phyloP scores from a whole-genome alignment of 2,888 invertebrate species.

The Eurytoma californica region DNA sequence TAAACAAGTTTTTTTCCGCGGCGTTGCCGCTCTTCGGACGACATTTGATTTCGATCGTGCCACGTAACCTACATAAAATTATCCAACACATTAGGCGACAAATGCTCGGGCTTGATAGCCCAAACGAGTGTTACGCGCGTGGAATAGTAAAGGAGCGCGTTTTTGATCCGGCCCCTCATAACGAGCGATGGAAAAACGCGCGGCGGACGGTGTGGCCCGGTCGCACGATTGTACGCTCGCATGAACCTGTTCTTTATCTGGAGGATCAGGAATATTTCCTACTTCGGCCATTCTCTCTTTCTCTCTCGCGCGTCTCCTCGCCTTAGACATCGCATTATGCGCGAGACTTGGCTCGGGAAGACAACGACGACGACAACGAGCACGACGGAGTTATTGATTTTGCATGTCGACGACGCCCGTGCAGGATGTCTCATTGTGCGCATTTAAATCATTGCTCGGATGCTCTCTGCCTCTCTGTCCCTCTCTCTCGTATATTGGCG shows the following conservation, averaged over 20 bases:
- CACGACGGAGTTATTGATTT: conserved; percentile 42
- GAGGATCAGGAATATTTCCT: conserved; percentile 44
- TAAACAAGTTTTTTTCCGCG: not conserved
- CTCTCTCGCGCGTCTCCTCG: not conserved
- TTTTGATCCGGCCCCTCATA: not conserved
- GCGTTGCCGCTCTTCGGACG: not conserved
- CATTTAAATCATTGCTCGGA: conserved; percentile 41
- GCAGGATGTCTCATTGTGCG: conserved; percentile 36
- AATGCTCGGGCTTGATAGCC: conserved; percentile 1
- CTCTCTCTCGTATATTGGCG: not conserved
- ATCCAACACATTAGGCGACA: conserved; percentile 6
- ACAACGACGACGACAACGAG: conserved; percentile 16
- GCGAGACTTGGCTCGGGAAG: not conserved
- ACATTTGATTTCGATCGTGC: not conserved
- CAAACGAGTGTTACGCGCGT: not conserved
- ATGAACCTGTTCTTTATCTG: conserved; percentile 50
- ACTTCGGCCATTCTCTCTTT: conserved; percentile 23
- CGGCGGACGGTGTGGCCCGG: conserved; percentile 5
- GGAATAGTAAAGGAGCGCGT: conserved; percentile 8
- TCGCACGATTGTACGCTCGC: not conserved
- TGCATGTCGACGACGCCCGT: conserved; percentile 38
- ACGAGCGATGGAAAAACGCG: not conserved
- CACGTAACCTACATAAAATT: not conserved
- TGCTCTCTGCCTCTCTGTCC: not conserved
- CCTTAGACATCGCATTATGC: conserved; percentile 21